Conservation (phyloP, 2,113 vertebrate genomes). For the Nothobranchius furzeri region DNA sequence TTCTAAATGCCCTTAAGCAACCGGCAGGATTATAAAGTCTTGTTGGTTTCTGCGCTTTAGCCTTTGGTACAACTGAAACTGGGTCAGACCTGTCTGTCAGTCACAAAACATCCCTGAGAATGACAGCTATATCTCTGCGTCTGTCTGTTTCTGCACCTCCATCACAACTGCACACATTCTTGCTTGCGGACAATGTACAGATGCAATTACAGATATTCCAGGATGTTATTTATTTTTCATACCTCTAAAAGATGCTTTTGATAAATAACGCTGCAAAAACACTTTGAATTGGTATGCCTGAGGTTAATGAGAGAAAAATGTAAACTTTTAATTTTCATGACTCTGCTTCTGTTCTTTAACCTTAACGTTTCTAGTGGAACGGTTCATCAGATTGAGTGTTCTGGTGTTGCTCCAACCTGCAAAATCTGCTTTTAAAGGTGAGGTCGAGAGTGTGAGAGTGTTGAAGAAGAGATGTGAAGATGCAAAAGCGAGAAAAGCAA, state of each 20-base stretch:
- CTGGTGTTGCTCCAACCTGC: slow-evolving; percentile 1
- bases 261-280: slow-evolving; percentile 47
- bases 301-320: not conserved
- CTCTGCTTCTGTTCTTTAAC: not conserved
- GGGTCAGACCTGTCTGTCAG: slow-evolving; percentile 70
- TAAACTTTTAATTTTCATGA: not conserved
- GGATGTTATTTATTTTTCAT: slow-evolving; percentile 59
- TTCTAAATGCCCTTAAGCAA: slow-evolving; percentile 29
- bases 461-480: slow-evolving; percentile 16
- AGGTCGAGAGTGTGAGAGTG: slow-evolving; percentile 17
- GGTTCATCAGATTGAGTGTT: not conserved
- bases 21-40: slow-evolving; percentile 44
- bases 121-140: slow-evolving; percentile 61
- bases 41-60: slow-evolving; percentile 43
- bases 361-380: not conserved
- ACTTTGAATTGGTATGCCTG: slow-evolving; percentile 22
- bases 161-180: slow-evolving; percentile 34
- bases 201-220: slow-evolving; percentile 72
- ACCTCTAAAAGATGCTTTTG: slow-evolving; percentile 49
- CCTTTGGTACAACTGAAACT: slow-evolving; percentile 56
- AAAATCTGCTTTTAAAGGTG: slow-evolving; percentile 39
- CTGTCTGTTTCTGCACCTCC: slow-evolving; percentile 37
- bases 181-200: slow-evolving; percentile 59
- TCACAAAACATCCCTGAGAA: slow-evolving; percentile 58
- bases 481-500: slow-evolving; percentile 43